Evolutionary conservation across 30 jellyfish, hydroid and myxozoan genomes (phyloP), one percentile per base, ranked within the genome.

Genomic region (Aurelia aurita): DNA sequence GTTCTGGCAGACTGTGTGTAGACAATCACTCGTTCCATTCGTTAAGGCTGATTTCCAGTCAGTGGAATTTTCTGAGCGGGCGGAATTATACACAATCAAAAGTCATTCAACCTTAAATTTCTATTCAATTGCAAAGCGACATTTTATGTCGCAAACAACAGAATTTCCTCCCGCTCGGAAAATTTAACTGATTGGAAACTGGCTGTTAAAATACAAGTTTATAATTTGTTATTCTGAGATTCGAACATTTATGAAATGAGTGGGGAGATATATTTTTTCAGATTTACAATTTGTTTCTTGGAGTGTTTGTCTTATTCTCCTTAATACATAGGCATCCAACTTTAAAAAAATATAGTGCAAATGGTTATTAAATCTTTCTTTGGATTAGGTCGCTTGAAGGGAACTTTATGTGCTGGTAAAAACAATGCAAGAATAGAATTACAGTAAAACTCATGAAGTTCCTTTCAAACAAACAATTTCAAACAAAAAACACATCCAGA

Each of bases 1-100:
- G 79, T 67, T 51, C 79, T 67, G 8, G 79, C 79, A 67, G 79
- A 67, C 79, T 67, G 8, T 67, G 79, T 67, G 61, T 67, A 67
- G 27, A 29, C 10, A 67, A 26, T 67, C 25, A 67, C 21, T 67
- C 26, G 22, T 61, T 67, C 79, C 61, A 67, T 67, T 67, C 45
- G 79, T 67, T 67, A 67, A 67, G 22, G 22, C 79, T 67, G n/a
- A n/a, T n/a, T n/a, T n/a, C n/a, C n/a, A n/a, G n/a, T n/a, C n/a
- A n/a, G n/a, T n/a, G n/a, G n/a, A n/a, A n/a, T n/a, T n/a, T n/a
- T n/a, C n/a, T n/a, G n/a, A n/a, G n/a, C n/a, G n/a, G n/a, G n/a
- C n/a, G n/a, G n/a, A n/a, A n/a, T n/a, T n/a, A n/a, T n/a, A n/a
- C n/a, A n/a, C n/a, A n/a, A n/a, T n/a, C n/a, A n/a, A n/a, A n/a